These are phyloP conservation scores for Pseudeuparius sepicola DNA, from an alignment of 2,888 invertebrate genomes.

Conservation along the genomic window DNA sequence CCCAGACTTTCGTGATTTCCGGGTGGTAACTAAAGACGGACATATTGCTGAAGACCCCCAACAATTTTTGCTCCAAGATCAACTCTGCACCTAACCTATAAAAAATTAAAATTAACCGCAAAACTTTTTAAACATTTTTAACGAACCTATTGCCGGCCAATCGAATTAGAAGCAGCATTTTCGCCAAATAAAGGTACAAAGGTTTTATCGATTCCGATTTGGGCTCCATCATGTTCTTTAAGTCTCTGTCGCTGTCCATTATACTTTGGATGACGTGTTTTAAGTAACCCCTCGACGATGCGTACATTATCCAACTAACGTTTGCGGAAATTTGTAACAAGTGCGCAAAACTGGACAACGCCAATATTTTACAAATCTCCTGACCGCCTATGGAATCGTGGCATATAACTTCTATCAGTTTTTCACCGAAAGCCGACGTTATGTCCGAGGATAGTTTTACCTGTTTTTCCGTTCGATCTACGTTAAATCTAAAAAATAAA, in stretches of 20 bases:
- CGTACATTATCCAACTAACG: conserved; percentile 53
- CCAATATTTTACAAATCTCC: conserved; percentile 82
- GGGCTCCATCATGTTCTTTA: conserved; percentile 55
- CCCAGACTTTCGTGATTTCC: conserved; percentile 42
- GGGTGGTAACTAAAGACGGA: conserved; percentile 63
- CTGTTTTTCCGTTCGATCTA: conserved; percentile 38
- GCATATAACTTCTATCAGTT: conserved; percentile 69
- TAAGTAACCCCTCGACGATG: conserved; percentile 60
- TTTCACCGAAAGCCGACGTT: conserved; percentile 67
- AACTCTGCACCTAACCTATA: conserved; percentile 59
- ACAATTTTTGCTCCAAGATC: conserved; percentile 48
- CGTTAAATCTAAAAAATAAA: no score
- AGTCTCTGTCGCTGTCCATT: conserved; percentile 59
- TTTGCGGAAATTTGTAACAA: conserved; percentile 65
- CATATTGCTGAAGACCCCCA: conserved; percentile 57
- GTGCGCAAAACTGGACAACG: conserved; percentile 71
- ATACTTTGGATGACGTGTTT: conserved; percentile 76
- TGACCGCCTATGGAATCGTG: conserved; percentile 82
- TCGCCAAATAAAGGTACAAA: conserved; percentile 79
- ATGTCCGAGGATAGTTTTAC: conserved; percentile 46
- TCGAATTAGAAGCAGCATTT: conserved; percentile 68
- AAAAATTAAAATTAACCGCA: no score
- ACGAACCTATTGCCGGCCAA: conserved; percentile 41
- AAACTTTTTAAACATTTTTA: no score
- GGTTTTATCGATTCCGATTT: conserved; percentile 53